Conservation (phyloP, 1,140 invertebrate genomes). For the Leptopilina boulardi region DNA sequence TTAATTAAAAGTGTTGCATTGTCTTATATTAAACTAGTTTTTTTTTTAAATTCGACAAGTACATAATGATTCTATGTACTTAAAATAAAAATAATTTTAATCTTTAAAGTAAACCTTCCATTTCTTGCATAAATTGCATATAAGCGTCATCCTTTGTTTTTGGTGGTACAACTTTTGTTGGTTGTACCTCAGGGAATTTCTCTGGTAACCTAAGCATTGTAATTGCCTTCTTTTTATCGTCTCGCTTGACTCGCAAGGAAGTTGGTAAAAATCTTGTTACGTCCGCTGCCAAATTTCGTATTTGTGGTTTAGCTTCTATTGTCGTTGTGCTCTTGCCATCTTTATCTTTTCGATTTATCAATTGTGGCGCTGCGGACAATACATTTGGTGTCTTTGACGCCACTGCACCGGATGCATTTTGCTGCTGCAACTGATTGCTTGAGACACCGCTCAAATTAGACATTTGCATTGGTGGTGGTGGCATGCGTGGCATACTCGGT, state of each 20-base stretch:
- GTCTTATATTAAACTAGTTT: neutral
- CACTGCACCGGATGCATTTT: conserved; percentile 57
- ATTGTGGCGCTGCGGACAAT: conserved; percentile 87
- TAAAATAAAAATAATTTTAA: neutral
- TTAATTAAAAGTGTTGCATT: neutral
- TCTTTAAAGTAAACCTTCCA: conserved; percentile 90
- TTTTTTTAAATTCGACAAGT: neutral
- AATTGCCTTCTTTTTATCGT: conserved; percentile 80
- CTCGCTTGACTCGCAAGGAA: conserved; percentile 91
- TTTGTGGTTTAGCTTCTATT: conserved; percentile 96
- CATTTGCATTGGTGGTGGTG: conserved; percentile 75
- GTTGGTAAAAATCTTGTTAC: conserved; percentile 96
- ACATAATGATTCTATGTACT: neutral
- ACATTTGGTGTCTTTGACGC: conserved; percentile 82
- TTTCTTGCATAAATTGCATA: conserved; percentile 98
- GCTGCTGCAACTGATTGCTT: conserved; percentile 66
- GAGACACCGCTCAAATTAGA: conserved; percentile 61
- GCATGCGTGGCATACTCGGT: conserved; percentile 76
- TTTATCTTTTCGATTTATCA: conserved; percentile 82
- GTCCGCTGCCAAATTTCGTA: conserved; percentile 95
- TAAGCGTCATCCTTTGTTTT: conserved; percentile 97
- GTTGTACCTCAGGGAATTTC: conserved; percentile 71
- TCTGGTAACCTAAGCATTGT: conserved; percentile 67
- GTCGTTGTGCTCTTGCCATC: conserved; percentile 84
- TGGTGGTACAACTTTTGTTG: conserved; percentile 65